A percentile compares a stretch with the other conserved stretches of the same genome.
Evolutionary conservation across 2,113 vertebrate species (phyloP).

Genomic region (Sapajus apella): DNA sequence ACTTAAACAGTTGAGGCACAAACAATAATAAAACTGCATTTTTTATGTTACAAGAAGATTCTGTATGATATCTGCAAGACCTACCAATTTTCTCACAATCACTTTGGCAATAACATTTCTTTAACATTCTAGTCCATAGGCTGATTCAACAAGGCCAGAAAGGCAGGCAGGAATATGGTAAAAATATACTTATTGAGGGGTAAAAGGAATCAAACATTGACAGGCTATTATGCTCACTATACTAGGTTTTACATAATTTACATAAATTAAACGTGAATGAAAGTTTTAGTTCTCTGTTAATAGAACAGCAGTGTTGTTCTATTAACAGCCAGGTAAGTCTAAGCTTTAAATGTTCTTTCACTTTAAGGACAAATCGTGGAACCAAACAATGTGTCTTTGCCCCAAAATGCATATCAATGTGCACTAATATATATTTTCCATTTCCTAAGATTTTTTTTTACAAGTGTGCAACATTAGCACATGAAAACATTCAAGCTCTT

Average conservation of each 20-base stretch:
- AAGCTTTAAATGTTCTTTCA: not conserved
- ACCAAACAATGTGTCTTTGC: not conserved
- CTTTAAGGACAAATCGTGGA: not conserved
- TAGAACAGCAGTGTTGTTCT: too few species aligned
- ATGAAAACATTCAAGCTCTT: not conserved
- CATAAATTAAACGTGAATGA: not conserved
- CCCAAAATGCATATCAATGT: not conserved
- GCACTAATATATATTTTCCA: not conserved
- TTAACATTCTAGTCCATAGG: not conserved
- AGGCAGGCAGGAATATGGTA: not conserved
- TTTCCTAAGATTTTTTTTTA: not conserved
- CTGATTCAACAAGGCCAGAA: not conserved
- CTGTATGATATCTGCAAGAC: not conserved
- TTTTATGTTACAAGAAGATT: not conserved
- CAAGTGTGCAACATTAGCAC: not conserved
- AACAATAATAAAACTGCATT: not conserved
- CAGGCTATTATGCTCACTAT: not conserved
- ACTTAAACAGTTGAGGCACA: constrained; percentile 35
- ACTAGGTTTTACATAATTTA: not conserved
- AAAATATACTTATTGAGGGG: not conserved
- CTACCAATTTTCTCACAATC: not conserved
- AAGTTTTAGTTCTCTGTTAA: not conserved
- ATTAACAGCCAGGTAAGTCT: not conserved
- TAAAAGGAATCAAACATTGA: not conserved
- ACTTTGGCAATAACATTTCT: not conserved